Percentiles rank a stretch among this genome's conserved stretches.
phyloP scores from a whole-genome alignment of 2,888 invertebrate species.

The Euzetes globulus region DNA sequence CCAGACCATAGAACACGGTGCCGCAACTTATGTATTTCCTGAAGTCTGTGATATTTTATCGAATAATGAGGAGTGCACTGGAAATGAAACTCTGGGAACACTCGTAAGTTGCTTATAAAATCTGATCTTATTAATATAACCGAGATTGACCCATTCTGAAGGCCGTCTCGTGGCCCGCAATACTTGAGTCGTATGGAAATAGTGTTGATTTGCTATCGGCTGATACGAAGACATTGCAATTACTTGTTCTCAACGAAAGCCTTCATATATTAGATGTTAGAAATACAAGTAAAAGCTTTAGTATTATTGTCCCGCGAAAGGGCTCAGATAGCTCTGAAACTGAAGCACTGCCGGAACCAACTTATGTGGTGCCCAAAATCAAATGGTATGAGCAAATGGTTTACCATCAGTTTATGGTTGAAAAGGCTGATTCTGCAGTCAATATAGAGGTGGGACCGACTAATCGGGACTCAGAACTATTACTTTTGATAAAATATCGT shows the following conservation, averaged over 20 bases:
- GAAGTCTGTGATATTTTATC: slow-evolving; percentile 42
- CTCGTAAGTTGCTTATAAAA: slow-evolving; percentile 37
- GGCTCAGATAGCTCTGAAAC: slow-evolving; percentile 33
- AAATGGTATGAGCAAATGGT: slow-evolving; percentile 44
- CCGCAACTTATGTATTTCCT: slow-evolving; percentile 43
- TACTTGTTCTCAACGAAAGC: slow-evolving; percentile 42
- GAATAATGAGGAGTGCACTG: slow-evolving; percentile 39
- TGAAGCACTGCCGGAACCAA: slow-evolving; percentile 39
- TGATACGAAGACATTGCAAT: slow-evolving; percentile 43
- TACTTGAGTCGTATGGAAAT: slow-evolving; percentile 43
- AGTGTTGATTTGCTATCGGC: slow-evolving; percentile 42
- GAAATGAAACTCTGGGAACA: slow-evolving; percentile 43
- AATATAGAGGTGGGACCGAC: slow-evolving; percentile 43
- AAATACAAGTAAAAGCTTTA: slow-evolving; percentile 42
- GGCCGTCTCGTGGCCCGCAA: slow-evolving; percentile 44
- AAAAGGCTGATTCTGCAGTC: slow-evolving; percentile 43
- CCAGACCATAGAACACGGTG: slow-evolving; percentile 42
- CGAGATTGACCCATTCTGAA: slow-evolving; percentile 16
- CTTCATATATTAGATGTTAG: slow-evolving; percentile 40
- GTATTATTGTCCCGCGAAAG: slow-evolving; percentile 43
- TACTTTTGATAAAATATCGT: slow-evolving; percentile 41
- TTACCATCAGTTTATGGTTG: slow-evolving; percentile 43
- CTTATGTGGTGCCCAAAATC: slow-evolving; percentile 40
- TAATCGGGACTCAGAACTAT: slow-evolving; percentile 40
- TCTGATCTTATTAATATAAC: neutral